These are phyloP conservation scores for Muscicapa adusta DNA, from an alignment of 2,113 vertebrate genomes.

Conservation along the genomic window DNA sequence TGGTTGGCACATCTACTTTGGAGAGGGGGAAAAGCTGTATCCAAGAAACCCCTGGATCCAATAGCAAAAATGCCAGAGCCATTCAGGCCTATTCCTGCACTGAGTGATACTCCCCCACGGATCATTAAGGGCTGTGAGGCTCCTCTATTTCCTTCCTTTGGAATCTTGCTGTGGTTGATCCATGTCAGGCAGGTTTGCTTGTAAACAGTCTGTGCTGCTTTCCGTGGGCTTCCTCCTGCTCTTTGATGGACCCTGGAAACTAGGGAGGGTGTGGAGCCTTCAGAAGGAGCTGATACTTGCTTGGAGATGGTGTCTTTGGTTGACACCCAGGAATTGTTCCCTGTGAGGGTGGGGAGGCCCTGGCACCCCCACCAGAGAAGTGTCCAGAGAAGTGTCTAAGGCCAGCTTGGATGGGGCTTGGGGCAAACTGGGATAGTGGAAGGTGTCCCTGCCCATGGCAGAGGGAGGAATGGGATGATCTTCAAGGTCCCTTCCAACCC, in stretches of 20 bases:
- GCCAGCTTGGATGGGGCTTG: not conserved
- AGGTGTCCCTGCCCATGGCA: not conserved
- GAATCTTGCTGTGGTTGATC: not conserved
- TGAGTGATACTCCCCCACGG: not conserved
- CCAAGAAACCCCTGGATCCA: not conserved
- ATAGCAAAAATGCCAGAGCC: not conserved
- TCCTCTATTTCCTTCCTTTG: not conserved
- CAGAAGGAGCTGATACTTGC: not conserved
- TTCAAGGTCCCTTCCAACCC: not conserved
- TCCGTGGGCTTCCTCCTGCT: not conserved
- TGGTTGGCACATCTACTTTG: not conserved
- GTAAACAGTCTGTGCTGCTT: not conserved
- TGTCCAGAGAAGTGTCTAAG: rapidly evolving
- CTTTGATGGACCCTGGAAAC: not conserved
- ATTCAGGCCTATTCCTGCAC: not conserved
- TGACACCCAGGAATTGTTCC: not conserved
- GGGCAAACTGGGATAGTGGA: rapidly evolving
- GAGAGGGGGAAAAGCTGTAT: not conserved
- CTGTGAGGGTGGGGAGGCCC: rapidly evolving
- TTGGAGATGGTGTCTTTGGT: not conserved
- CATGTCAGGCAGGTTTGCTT: not conserved
- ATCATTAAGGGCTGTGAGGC: not conserved
- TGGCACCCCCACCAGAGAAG: too few species aligned
- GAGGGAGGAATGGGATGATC: rapidly evolving
- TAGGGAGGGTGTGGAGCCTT: not conserved